Evolutionary conservation across 2,113 vertebrate genomes (phyloP).

Genomic region (Neogale vison): DNA sequence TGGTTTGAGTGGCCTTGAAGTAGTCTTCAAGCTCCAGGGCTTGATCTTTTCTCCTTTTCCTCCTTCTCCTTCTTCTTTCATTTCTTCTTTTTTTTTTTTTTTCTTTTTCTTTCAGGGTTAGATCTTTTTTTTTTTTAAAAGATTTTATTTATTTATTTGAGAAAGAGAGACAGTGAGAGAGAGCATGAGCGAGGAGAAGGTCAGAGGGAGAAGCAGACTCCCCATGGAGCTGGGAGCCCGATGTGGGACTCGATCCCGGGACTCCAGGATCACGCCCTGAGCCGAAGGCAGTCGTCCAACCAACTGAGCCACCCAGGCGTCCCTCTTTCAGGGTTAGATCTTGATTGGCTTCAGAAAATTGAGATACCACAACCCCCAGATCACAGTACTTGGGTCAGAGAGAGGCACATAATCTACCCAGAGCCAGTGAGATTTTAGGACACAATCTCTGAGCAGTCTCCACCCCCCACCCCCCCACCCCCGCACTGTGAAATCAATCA

Average conservation of each 20-base stretch:
- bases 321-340: not conserved
- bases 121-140: too few relatives aligned
- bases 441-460: not conserved
- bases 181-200: too few relatives aligned
- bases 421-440: not conserved
- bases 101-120: not conserved
- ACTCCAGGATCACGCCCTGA: too few relatives aligned
- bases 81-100: not conserved
- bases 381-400: not conserved
- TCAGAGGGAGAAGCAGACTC: too few relatives aligned
- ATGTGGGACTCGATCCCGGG: too few relatives aligned
- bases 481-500: not conserved
- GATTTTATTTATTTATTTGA: too few relatives aligned
- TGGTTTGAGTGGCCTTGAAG: not conserved
- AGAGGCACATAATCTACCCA: not conserved
- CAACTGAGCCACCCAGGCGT: too few relatives aligned
- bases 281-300: too few relatives aligned
- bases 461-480: too few relatives aligned
- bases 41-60: not conserved
- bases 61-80: not conserved
- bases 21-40: not conserved
- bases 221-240: too few relatives aligned
- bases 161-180: too few relatives aligned
- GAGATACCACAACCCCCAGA: rapidly evolving
- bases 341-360: not conserved